Base-by-base conservation (phyloP, 2,888 invertebrate species). In the Lasioglossum calceatum region DNA sequence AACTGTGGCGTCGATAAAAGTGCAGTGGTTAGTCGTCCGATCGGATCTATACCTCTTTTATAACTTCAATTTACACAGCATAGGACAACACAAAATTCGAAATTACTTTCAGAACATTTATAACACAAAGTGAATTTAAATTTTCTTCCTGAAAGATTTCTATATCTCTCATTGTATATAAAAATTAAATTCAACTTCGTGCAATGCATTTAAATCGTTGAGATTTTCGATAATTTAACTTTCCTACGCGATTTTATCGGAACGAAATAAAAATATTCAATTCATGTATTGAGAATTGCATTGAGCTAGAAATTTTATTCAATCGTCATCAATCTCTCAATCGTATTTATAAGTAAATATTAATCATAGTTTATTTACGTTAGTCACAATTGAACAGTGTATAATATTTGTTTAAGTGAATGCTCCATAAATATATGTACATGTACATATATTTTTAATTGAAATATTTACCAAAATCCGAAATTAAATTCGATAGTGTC, bases 1-100 rank as follows among this genome's bases (percentile, higher is more conserved):
- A 80, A 67, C 64, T 14, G 58, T 39, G 64, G 47, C 71, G 64
- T 61, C 77, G 87, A 86, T 80, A 82, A 87, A 86, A 83, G 80
- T 77, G 73, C 85, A 85, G 23, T 47, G 58, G 67, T 86, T 86
- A 86, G 81, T 81, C 86, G 78, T 81, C 32, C 81, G 50, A 81
- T 85, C 39, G 23, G 42, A 73, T 47, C 36, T 42, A 67, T 58
- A 42, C 50, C 23, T 77, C 36, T n/a, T 44, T 36, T 71, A 79
- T 70, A 4, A 44, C 61, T 81, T 32, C 14, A 44, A 54, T 85
- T 72, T 39, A 10, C 44, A 7, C 27, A 3, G 5, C 16, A 23
- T 70, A 1, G 23, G 0, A 23, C 39, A 23, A 67, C 23, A n/a
- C 19, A 39, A n/a, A 12, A n/a, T 36, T 23, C 70, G 42, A 36